These are phyloP conservation scores for Zonitis immaculata DNA, from an alignment of 2,888 invertebrate genomes.

Conservation along the genomic window DNA sequence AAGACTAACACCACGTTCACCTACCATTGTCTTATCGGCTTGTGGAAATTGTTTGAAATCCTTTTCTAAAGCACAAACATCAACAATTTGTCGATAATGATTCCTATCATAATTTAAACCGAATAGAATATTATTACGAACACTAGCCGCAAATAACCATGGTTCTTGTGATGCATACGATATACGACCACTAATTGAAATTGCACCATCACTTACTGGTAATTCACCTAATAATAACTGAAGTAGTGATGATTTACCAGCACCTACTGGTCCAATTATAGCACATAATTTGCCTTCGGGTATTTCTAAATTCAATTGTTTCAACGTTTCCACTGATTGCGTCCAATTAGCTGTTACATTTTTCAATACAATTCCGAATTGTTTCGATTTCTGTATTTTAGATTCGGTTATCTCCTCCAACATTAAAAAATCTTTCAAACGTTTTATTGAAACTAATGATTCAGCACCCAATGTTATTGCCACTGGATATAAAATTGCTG, in stretches of 20 bases:
- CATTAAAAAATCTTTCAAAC: conserved; percentile 22
- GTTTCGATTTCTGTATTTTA: neutral
- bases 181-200: conserved; percentile 57
- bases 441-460: conserved; percentile 21
- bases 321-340: conserved; percentile 4
- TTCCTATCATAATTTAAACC: conserved; percentile 58
- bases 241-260: conserved; percentile 64
- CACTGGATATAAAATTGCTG: conserved; percentile 22
- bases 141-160: conserved; percentile 66
- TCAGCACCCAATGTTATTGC: conserved; percentile 22
- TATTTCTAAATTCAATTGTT: conserved; percentile 13
- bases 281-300: conserved; percentile 35
- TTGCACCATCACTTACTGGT: conserved; percentile 54
- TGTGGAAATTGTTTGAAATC: conserved; percentile 67
- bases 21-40: conserved; percentile 69
- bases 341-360: conserved; percentile 16
- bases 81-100: conserved; percentile 50
- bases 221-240: conserved; percentile 69
- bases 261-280: conserved; percentile 61
- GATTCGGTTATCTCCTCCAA: conserved; percentile 21
- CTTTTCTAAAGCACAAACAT: conserved; percentile 58
- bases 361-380: conserved; percentile 2
- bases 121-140: conserved; percentile 74
- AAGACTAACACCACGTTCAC: conserved; percentile 69
- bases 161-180: conserved; percentile 73